Evolutionary conservation across 2,797 vertebrate species (phyloP).

Genomic region (Leptodactylus fallax): DNA sequence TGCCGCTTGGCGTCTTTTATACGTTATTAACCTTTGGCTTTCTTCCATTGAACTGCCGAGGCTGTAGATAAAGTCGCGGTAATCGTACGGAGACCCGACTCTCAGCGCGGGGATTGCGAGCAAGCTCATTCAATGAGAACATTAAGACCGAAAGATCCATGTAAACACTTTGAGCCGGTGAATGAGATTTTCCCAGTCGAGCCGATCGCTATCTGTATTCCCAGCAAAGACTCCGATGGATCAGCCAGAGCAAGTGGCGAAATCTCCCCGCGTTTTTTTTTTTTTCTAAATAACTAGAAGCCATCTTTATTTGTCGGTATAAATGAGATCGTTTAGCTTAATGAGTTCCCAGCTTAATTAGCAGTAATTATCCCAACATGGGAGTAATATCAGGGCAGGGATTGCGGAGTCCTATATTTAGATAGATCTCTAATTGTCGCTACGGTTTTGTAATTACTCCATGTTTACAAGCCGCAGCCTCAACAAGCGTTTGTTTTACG

Average conservation of each 20-base stretch:
- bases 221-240: background rate
- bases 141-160: slow-evolving; percentile 26
- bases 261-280: slow-evolving; percentile 35
- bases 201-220: background rate
- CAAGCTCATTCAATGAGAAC: slow-evolving; percentile 18
- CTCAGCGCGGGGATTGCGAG: background rate
- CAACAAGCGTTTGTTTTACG: slow-evolving; percentile 82
- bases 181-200: slow-evolving; percentile 4
- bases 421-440: slow-evolving; percentile 86
- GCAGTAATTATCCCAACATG: slow-evolving; percentile 96
- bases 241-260: slow-evolving; percentile 8
- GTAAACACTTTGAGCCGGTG: slow-evolving; percentile 3
- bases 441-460: slow-evolving; percentile 91
- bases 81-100: slow-evolving; percentile 11
- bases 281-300: slow-evolving; percentile 76
- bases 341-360: slow-evolving; percentile 95
- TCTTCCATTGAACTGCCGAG: slow-evolving; percentile 5
- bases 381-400: slow-evolving; percentile 90
- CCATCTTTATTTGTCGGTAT: slow-evolving; percentile 82
- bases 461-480: slow-evolving; percentile 85
- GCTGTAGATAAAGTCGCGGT: background rate
- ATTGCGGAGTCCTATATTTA: slow-evolving; percentile 85
- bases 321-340: slow-evolving; percentile 92
- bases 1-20: background rate
- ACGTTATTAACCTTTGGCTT: slow-evolving; percentile 7